A percentile compares a stretch with the other conserved stretches of the same genome.
Conservation (phyloP, 1,140 invertebrate genomes). For the Battus philenor region DNA sequence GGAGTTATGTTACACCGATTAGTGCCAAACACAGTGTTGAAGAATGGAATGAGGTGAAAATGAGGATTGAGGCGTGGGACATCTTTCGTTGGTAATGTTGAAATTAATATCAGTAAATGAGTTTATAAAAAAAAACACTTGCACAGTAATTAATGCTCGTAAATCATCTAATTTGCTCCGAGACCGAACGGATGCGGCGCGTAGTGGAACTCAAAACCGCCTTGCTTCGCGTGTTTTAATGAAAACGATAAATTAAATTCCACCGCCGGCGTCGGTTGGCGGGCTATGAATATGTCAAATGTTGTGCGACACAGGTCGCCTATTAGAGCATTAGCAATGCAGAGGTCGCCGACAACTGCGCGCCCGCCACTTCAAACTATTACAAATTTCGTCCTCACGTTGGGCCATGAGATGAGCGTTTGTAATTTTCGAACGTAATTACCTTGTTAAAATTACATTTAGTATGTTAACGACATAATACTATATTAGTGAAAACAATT, state of each 20-base stretch:
- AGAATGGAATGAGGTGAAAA: too few species aligned
- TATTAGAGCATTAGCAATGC: constrained; percentile 26
- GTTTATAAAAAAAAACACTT: too few species aligned
- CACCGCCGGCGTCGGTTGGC: constrained; percentile 27
- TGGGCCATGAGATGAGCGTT: constrained; percentile 13
- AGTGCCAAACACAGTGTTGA: too few species aligned
- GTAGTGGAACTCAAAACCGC: constrained; percentile 30
- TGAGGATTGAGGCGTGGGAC: too few species aligned
- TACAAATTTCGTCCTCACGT: constrained; percentile 29
- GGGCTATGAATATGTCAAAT: constrained; percentile 48
- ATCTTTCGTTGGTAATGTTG: too few species aligned
- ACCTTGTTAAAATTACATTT: too few species aligned
- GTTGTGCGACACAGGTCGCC: constrained; percentile 24
- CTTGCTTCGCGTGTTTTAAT: constrained; percentile 37
- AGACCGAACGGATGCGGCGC: background rate
- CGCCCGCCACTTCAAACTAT: constrained; percentile 30
- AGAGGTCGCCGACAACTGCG: constrained; percentile 37
- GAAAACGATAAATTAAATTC: constrained; percentile 52
- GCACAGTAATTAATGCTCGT: background rate
- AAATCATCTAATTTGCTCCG: constrained; percentile 7
- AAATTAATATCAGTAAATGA: too few species aligned
- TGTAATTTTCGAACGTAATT: too few species aligned
- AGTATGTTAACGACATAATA: too few species aligned
- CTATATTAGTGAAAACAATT: too few species aligned
- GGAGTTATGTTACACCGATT: too few species aligned